Percentiles rank a stretch among this genome's conserved stretches.
phyloP scores from a whole-genome alignment of 2,888 invertebrate species.

The Cataglyphis albicans region DNA sequence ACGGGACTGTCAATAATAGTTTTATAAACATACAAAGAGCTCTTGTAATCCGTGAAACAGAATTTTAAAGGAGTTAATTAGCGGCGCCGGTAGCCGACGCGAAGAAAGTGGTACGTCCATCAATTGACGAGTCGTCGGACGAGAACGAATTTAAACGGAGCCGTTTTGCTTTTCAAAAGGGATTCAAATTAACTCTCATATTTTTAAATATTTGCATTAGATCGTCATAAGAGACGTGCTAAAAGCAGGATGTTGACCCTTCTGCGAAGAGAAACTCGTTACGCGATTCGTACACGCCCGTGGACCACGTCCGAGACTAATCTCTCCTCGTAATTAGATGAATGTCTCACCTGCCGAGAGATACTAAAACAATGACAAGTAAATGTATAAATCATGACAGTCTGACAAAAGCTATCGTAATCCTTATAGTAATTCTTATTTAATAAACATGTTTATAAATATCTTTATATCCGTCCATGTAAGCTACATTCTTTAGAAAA shows the following conservation, averaged over 20 bases:
- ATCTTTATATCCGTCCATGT: background rate
- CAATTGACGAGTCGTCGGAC: slow-evolving; percentile 7
- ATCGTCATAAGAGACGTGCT: background rate
- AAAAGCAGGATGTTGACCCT: slow-evolving; percentile 46
- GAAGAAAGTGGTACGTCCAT: slow-evolving; percentile 33
- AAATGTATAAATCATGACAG: slow-evolving; percentile 15
- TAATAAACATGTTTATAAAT: background rate
- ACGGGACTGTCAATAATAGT: background rate
- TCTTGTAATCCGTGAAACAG: slow-evolving; percentile 17
- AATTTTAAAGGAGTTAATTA: slow-evolving; percentile 15
- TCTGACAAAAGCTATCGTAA: background rate
- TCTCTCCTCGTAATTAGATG: slow-evolving; percentile 23
- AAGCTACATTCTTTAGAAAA: background rate
- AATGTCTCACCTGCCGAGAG: slow-evolving; percentile 18
- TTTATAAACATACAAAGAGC: slow-evolving; percentile 24
- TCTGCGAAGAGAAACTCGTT: slow-evolving; percentile 55
- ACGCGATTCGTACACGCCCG: slow-evolving; percentile 19
- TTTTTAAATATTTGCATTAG: slow-evolving; percentile 6
- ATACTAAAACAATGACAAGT: slow-evolving; percentile 21
- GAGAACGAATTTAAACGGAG: slow-evolving; percentile 7
- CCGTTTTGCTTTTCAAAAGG: slow-evolving; percentile 9
- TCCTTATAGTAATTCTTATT: background rate
- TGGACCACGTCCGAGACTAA: background rate
- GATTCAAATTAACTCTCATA: slow-evolving; percentile 14
- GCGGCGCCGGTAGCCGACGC: background rate